A percentile compares a stretch with the other conserved stretches of the same genome.
phyloP scores from a whole-genome alignment of 2,888 invertebrate species.

The Sminthurides aquaticus region DNA sequence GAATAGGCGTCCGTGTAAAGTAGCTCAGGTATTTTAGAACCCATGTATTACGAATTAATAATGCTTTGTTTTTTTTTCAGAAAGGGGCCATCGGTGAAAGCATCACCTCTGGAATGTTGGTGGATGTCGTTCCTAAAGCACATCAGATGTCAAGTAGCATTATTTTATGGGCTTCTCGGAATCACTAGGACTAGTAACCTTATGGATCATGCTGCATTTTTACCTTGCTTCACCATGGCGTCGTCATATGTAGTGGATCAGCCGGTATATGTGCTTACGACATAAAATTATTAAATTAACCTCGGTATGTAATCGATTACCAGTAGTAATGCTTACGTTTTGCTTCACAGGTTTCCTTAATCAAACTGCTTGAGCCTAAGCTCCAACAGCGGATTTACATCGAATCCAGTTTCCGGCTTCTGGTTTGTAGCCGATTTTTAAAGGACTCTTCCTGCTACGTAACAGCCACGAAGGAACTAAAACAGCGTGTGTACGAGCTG shows the following conservation, averaged over 20 bases:
- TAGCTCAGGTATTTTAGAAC: too few relatives aligned
- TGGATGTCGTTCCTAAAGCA: conserved; percentile 12
- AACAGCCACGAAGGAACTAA: conserved; percentile 4
- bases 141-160: conserved; percentile 8
- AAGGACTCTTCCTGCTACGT: neutral
- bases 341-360: conserved; percentile 3
- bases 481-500: neutral
- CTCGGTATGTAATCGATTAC: neutral
- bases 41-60: too few relatives aligned
- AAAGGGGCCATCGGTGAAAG: conserved; percentile 7
- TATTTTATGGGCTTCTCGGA: conserved; percentile 4
- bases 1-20: too few relatives aligned
- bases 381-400: conserved; percentile 8
- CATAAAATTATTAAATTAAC: neutral
- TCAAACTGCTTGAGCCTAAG: conserved; percentile 10
- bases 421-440: conserved; percentile 3
- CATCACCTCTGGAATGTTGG: conserved; percentile 15
- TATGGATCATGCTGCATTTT: neutral
- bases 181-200: neutral
- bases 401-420: conserved; percentile 5
- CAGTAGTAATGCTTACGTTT: neutral
- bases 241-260: conserved; percentile 9
- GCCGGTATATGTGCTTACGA: conserved; percentile 3
- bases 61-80: conserved; percentile 3
- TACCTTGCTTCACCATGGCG: conserved; percentile 8